Evolutionary conservation across 2,113 vertebrate species (phyloP), one percentile per base, ranked within the genome.

Genomic region (Pteronura brasiliensis): DNA sequence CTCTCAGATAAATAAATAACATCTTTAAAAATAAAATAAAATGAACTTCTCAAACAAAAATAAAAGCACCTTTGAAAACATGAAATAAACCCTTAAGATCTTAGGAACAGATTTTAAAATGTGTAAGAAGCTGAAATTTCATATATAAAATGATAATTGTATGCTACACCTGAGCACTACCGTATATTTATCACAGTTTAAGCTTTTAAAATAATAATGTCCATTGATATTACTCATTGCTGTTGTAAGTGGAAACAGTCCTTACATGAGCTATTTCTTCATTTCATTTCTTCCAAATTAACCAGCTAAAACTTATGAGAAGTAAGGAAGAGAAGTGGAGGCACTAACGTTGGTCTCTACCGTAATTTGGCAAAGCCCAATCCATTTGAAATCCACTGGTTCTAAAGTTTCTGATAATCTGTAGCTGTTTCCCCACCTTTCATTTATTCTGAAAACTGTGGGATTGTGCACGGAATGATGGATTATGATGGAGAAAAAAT

Each of bases 21-120:
- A 25, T 61, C 59, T 61, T 61, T 61, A 61, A 61, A 61, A 61
- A 61, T 61, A 61, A 61, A 61, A 61, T 61, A 61, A 61, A 61
- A 61, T 27, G 23, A 61, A 25, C 27, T 61, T 61, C 23, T 61
- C 23, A 23, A 57, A 8, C 76, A 80, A 88, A 88, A 67, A 97
- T 90, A 81, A 76, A 88, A 67, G 96, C 49, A 83, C 10, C 34
- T 93, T 94, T 93, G 25, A 82, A 89, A 92, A 88, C n/a, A 23
- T 85, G 82, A 88, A 80, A 81, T 25, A 61, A 52, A 42, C 49
- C n/a, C 34, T 4, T 42, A 44, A 90, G 88, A 42, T 29, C 42
- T 76, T 91, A 59, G 55, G 7, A 91, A 77, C 1, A 49, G 15
- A 83, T 82, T 88, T 92, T 36, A 39, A 90, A 57, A 92, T 44